Conservation (phyloP, 2,888 invertebrate species). For the Lampropteryx suffumata region DNA sequence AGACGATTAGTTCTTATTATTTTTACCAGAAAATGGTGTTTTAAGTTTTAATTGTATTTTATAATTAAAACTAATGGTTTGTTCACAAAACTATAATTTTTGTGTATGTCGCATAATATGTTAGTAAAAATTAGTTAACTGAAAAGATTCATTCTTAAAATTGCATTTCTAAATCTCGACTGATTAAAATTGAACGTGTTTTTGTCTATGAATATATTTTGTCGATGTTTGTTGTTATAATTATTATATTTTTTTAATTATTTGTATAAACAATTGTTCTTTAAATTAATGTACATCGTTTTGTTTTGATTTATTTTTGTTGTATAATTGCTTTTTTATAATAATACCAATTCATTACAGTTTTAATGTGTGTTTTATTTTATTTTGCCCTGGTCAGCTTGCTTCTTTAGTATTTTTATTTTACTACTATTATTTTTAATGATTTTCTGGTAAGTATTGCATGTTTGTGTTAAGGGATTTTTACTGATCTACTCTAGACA, state of each 20-base stretch:
- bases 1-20: conserved; percentile 57
- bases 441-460: conserved; percentile 39
- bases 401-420: no score
- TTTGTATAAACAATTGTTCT: conserved; percentile 88
- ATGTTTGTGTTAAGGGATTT: conserved; percentile 72
- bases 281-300: conserved; percentile 90
- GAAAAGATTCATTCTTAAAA: conserved; percentile 73
- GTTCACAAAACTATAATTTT: conserved; percentile 39
- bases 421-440: conserved; percentile 49
- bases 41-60: conserved; percentile 59
- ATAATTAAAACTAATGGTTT: conserved; percentile 41
- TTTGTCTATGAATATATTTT: conserved; percentile 83
- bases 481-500: neutral
- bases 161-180: conserved; percentile 82
- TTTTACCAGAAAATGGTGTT: conserved; percentile 61
- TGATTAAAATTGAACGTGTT: conserved; percentile 80
- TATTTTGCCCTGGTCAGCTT: conserved; percentile 69
- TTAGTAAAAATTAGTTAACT: conserved; percentile 67
- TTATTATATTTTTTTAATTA: conserved; percentile 86
- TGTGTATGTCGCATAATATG: conserved; percentile 76
- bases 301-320: conserved; percentile 89
- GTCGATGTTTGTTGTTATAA: conserved; percentile 84
- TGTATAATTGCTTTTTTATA: conserved; percentile 89
- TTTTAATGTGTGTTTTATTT: conserved; percentile 86
- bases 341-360: conserved; percentile 89